A percentile compares a stretch with the other conserved stretches of the same genome.
Conservation (phyloP, 2,888 invertebrate species). For the Dilophus febrilis region DNA sequence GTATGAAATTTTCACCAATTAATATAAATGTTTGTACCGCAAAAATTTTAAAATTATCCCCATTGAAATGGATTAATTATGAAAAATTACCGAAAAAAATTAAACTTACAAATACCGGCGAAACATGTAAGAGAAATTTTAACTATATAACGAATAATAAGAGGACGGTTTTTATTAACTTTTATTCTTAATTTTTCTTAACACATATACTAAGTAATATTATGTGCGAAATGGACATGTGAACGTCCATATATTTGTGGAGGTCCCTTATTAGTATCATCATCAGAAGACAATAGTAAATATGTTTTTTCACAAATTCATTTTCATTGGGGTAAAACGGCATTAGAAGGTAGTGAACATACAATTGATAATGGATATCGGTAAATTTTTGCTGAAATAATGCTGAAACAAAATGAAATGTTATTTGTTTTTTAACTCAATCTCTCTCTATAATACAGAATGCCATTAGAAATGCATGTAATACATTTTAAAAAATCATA, state of each 20-base stretch:
- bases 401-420: too few species aligned
- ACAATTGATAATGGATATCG: constrained; percentile 35
- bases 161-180: background rate
- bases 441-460: constrained; percentile 17
- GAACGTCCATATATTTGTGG: constrained; percentile 40
- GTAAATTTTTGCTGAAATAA: constrained; percentile 13
- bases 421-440: too few species aligned
- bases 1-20: constrained; percentile 7
- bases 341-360: constrained; percentile 49
- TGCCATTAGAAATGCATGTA: constrained; percentile 47
- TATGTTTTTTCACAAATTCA: constrained; percentile 49
- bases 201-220: too few species aligned
- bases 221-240: constrained; percentile 44
- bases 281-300: too few species aligned
- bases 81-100: constrained; percentile 42
- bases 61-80: constrained; percentile 39
- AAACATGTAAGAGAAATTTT: constrained; percentile 38
- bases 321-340: constrained; percentile 48
- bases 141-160: background rate
- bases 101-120: constrained; percentile 49
- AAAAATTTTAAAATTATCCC: constrained; percentile 9
- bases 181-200: too few species aligned
- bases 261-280: constrained; percentile 39
- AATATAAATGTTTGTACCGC: constrained; percentile 5
- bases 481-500: constrained; percentile 42